Base-by-base conservation (phyloP, 2,888 invertebrate species). In the Torymus aiolomorphi region DNA sequence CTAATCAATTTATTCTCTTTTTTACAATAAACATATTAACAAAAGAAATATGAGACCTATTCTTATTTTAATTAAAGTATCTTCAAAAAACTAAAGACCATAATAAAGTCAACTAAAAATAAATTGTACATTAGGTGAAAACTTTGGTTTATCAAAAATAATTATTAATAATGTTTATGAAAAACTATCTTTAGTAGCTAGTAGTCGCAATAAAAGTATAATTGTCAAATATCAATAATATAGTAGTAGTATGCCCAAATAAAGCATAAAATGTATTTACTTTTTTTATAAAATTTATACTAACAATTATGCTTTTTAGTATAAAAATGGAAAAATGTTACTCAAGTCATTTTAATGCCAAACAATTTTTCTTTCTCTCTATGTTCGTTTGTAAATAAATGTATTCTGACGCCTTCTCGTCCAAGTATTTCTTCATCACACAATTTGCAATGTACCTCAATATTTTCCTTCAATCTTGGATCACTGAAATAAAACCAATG, bases 301-400 rank as follows among this genome's bases (percentile, higher is more conserved):
- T 31, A 31, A 31, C 31, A 31, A 31, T 31, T 31, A 31, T 31
- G 31, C 31, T 31, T 31, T 31, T 31, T 3, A 31, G 0, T 31
- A 31, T 8, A 31, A 31, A 31, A 31, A 31, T 31, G 2, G 8
- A 5, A 3, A 2, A 31, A 31, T 8, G 31, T 31, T 3, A 31
- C 4, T 31, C 8, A 31, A 31, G 31, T 2, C 10, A 57, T 14
- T 65, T 49, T 62, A 42, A 72, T 12, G 8, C 31, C 52, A 10
- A 70, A 88, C 73, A 91, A 90, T 20, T 91, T 89, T 80, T 92
- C 92, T 57, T 90, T 91, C 75, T 91, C 90, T 66, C 86, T 88
- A 86, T 93, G 93, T 24, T 88, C 86, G 81, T 88, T 88, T 72
- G 92, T 91, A 84, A 90, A 91, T 14, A 93, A 89, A 83, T 93